Evolutionary conservation across 2,888 invertebrate species (phyloP), one percentile per base, ranked within the genome.

Genomic region (Rhagonycha lutea): DNA sequence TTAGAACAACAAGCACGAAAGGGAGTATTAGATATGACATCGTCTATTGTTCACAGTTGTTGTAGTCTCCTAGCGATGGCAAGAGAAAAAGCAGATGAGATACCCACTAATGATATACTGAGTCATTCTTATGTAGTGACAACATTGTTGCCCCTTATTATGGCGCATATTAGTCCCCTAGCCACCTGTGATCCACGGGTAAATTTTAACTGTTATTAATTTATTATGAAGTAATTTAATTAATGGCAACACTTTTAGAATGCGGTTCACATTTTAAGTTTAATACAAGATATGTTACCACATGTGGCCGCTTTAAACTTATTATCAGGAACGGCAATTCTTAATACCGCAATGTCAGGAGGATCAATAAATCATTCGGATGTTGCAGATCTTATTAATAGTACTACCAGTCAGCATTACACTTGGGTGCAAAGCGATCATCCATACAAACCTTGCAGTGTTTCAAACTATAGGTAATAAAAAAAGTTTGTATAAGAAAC

Each of bases 371-470:
- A 83, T 79, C 82, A 82, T 14, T 74, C 72, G 70, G 85, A 85
- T 68, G 75, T 74, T 12, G 73, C 76, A 7, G 86, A 86, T 67
- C 79, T 79, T 69, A 82, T 80, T 73, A 79, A 82, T 3, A 85
- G 84, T 69, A 96, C 96, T 26, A 95, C 96, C 1, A 95, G 96
- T 76, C 93, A 94, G 84, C 95, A 96, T 88, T 97, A 96, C 86
- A 95, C 96, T 4, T 93, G 96, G 90, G 92, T 98, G 1, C 98
- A 99, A 88, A 98, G 98, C 86, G 97, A 98, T 61, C 99, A 99
- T 90, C 99, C 99, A 0, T 99, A 99, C 88, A 95, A 95, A 87
- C 94, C 96, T 61, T 94, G 97, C 0, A 91, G 94, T 14, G 94
- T 97, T 32, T 92, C 94, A 61, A 95, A 96, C 85, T 96, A 95